Evolutionary conservation across 2,113 vertebrate genomes (phyloP).

Genomic region (Lophura nycthemera): DNA sequence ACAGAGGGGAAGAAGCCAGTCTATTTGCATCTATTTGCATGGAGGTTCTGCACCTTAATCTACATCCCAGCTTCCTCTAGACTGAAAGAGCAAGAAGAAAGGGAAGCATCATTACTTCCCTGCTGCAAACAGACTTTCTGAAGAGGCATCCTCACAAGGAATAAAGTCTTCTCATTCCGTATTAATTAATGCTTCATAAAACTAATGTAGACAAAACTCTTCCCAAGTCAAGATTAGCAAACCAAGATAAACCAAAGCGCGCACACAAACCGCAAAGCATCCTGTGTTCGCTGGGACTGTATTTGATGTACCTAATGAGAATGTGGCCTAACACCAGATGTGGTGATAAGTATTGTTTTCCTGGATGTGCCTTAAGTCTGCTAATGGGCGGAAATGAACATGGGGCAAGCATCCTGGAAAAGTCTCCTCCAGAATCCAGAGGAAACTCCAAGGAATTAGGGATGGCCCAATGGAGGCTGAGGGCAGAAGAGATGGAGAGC

Average conservation of each 20-base stretch:
- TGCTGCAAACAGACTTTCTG: neutral
- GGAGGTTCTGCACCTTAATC: neutral
- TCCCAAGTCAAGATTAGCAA: neutral
- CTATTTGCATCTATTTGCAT: neutral
- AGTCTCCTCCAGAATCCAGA: neutral
- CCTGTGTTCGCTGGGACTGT: neutral
- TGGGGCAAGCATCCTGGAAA: neutral
- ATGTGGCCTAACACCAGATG: neutral
- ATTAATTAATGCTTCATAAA: neutral
- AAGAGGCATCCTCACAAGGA: neutral
- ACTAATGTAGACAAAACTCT: neutral
- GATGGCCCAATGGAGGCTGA: neutral
- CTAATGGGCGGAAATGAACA: neutral
- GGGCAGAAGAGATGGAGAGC: neutral
- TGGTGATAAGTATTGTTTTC: no score
- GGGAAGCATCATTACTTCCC: neutral
- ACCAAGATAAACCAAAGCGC: neutral
- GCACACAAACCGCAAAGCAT: neutral
- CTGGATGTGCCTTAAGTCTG: no score
- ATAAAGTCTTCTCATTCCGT: neutral
- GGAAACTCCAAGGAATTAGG: neutral
- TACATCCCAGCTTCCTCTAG: neutral
- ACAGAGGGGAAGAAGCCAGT: fast-evolving
- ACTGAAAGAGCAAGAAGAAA: neutral
- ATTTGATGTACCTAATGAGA: neutral